phyloP scores from a whole-genome alignment of 2,888 invertebrate genomes.

The Cremastinae sp. region DNA sequence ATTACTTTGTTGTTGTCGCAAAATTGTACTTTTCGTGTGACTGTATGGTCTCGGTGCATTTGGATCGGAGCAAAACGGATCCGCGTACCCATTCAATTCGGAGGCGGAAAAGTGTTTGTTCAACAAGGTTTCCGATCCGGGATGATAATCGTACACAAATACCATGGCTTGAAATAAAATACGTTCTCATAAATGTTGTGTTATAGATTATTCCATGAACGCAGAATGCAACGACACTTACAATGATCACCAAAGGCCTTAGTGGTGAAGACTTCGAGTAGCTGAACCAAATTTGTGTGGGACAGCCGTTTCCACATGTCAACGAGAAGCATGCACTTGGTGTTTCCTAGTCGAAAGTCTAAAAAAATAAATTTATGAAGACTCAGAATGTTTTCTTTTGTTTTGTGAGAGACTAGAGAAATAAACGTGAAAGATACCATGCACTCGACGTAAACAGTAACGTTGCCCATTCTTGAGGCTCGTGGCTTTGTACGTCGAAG shows the following conservation, averaged over 20 bases:
- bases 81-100: constrained; percentile 85
- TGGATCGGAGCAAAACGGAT: constrained; percentile 92
- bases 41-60: constrained; percentile 90
- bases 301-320: constrained; percentile 97
- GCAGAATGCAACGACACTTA: constrained; percentile 81
- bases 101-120: constrained; percentile 89
- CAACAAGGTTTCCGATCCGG: constrained; percentile 93
- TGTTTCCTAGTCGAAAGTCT: constrained; percentile 90
- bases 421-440: constrained; percentile 81
- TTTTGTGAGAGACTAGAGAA: neutral
- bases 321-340: constrained; percentile 91
- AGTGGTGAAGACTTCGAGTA: constrained; percentile 96
- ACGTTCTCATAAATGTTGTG: constrained; percentile 2
- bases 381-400: neutral
- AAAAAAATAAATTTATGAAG: constrained; percentile 64
- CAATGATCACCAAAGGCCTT: constrained; percentile 98
- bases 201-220: constrained; percentile 10
- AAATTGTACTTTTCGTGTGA: constrained; percentile 90
- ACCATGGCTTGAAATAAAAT: no score
- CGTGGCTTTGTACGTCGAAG: constrained; percentile 94
- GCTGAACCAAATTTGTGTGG: constrained; percentile 96
- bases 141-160: constrained; percentile 97
- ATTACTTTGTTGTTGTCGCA: constrained; percentile 87
- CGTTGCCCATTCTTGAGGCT: constrained; percentile 92
- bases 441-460: constrained; percentile 93